Evolutionary conservation across 37 sponge, comb jelly and placozoan species (phyloP).

Genomic region (Ianthella basta): DNA sequence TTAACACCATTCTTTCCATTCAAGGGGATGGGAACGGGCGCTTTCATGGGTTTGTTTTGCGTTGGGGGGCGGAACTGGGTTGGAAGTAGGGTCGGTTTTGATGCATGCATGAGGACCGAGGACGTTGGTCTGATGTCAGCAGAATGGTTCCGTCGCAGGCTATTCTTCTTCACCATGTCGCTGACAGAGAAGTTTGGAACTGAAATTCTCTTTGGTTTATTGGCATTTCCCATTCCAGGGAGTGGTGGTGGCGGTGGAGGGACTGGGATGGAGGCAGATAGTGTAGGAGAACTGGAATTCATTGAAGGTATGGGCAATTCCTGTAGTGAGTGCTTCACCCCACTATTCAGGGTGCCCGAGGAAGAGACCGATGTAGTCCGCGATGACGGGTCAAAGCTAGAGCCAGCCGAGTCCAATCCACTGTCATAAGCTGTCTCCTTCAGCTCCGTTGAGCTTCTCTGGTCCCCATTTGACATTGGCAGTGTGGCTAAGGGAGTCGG

Average conservation of each 20-base stretch:
- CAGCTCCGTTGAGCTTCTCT: neutral
- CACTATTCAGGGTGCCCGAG: neutral
- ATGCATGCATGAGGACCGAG: too few relatives aligned
- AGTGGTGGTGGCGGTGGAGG: conserved; percentile 20
- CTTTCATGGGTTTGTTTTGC: too few relatives aligned
- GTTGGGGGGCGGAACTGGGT: too few relatives aligned
- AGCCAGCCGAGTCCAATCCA: neutral
- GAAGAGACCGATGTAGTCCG: conserved; percentile 16
- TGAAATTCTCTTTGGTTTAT: too few relatives aligned
- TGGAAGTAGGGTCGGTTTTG: too few relatives aligned
- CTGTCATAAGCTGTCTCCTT: neutral
- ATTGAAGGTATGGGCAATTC: neutral
- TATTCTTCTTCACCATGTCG: too few relatives aligned
- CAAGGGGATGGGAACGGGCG: too few relatives aligned
- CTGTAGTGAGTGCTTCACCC: neutral
- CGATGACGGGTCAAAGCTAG: neutral
- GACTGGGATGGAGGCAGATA: neutral
- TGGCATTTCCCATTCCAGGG: too few relatives aligned
- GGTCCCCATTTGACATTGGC: neutral
- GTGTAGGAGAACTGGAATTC: neutral
- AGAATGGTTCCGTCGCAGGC: too few relatives aligned
- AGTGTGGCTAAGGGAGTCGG: neutral
- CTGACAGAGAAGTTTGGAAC: too few relatives aligned
- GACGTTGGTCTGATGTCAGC: too few relatives aligned
- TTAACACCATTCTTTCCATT: too few relatives aligned